A percentile compares a stretch with the other conserved stretches of the same genome.
Conservation (phyloP, 2,888 invertebrate species). For the Merodon equestris region DNA sequence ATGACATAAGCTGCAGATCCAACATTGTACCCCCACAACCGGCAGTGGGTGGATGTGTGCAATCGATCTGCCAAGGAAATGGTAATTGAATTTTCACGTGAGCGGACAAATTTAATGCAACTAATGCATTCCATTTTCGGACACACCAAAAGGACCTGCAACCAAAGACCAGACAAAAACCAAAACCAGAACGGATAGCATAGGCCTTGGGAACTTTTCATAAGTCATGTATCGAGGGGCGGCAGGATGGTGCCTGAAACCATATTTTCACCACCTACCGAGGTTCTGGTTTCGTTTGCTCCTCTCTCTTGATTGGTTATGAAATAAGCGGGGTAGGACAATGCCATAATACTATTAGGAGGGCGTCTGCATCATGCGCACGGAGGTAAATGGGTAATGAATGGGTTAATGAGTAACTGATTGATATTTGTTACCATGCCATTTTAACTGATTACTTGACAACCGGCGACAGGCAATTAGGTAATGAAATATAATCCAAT, state of each 20-base stretch:
- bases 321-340: conserved; percentile 56
- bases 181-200: not conserved
- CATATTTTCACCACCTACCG: too few species aligned
- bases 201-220: conserved; percentile 20
- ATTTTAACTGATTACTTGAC: conserved; percentile 59
- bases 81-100: conserved; percentile 77
- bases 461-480: conserved; percentile 29
- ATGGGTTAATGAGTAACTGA: conserved; percentile 64
- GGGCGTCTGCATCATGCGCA: conserved; percentile 12
- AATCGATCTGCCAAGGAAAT: conserved; percentile 68
- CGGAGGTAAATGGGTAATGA: conserved; percentile 1
- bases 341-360: conserved; percentile 55
- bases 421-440: conserved; percentile 62
- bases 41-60: conserved; percentile 25
- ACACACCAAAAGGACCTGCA: conserved; percentile 30
- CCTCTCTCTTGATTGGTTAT: conserved; percentile 48
- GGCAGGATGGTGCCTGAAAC: not conserved
- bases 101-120: conserved; percentile 73
- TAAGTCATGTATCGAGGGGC: conserved; percentile 33
- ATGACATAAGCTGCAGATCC: conserved; percentile 44
- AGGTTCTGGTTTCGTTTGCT: too few species aligned
- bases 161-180: conserved; percentile 13
- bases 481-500: conserved; percentile 49
- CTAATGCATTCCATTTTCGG: conserved; percentile 65
- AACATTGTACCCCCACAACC: not conserved